Percentiles rank a stretch among this genome's conserved stretches.
phyloP scores from a whole-genome alignment of 2,888 invertebrate species.

The Orthosia incerta region DNA sequence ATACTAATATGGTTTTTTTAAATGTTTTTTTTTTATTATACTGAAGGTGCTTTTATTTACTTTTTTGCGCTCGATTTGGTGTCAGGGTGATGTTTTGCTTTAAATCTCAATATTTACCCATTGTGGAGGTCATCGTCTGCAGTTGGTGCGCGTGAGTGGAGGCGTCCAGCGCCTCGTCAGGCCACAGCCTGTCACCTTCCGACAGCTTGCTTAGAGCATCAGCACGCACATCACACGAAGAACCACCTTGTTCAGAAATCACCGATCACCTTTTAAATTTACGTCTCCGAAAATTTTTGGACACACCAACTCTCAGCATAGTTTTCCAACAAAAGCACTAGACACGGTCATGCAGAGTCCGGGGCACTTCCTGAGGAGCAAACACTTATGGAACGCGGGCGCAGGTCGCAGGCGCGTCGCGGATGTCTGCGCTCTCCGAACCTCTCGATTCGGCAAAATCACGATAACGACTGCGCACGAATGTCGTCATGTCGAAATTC shows the following conservation, averaged over 20 bases:
- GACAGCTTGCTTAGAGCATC: slow-evolving; percentile 86
- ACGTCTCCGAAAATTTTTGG: slow-evolving; percentile 83
- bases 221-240: slow-evolving; percentile 85
- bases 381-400: slow-evolving; percentile 77
- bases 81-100: slow-evolving; percentile 46
- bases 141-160: slow-evolving; percentile 84
- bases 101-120: slow-evolving; percentile 84
- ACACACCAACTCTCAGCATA: slow-evolving; percentile 87
- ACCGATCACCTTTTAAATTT: slow-evolving; percentile 89
- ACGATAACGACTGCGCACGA: slow-evolving; percentile 91
- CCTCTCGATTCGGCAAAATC: slow-evolving; percentile 91
- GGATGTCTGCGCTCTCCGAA: slow-evolving; percentile 81
- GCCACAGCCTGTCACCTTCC: slow-evolving; percentile 85
- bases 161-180: slow-evolving; percentile 87
- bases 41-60: slow-evolving; percentile 21
- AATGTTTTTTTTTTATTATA: neutral
- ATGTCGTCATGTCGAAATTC: slow-evolving; percentile 91
- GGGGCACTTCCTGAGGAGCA: slow-evolving; percentile 83
- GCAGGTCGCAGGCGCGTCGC: slow-evolving; percentile 69
- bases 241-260: slow-evolving; percentile 79
- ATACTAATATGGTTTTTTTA: neutral
- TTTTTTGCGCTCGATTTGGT: slow-evolving; percentile 5
- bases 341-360: slow-evolving; percentile 81
- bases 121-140: slow-evolving; percentile 90
- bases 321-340: slow-evolving; percentile 82